Conservation (phyloP, 23 tunicate species). For the Botrylloides violaceus region DNA sequence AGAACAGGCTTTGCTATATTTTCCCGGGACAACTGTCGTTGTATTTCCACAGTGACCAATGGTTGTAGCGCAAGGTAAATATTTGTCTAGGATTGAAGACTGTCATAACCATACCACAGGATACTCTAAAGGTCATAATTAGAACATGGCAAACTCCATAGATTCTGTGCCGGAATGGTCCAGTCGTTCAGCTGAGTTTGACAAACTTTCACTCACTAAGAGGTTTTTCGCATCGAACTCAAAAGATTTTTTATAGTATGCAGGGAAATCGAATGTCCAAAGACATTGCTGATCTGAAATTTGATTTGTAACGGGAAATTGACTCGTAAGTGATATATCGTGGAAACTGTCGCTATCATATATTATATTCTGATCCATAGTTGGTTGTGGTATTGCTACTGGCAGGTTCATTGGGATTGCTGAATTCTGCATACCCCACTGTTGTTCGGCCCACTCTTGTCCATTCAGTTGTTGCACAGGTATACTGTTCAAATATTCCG, state of each 20-base stretch:
- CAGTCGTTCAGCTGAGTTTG: slow-evolving; percentile 21
- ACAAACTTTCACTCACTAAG: not conserved
- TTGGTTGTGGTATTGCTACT: not conserved
- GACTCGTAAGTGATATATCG: not conserved
- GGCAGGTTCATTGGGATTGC: not conserved
- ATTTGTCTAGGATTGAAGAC: no score
- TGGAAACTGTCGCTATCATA: not conserved
- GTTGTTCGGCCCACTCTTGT: not conserved
- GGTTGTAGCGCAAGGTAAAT: no score
- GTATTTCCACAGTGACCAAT: no score
- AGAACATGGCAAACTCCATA: slow-evolving; percentile 27
- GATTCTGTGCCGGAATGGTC: slow-evolving; percentile 13
- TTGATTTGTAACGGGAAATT: not conserved
- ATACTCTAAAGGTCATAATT: no score
- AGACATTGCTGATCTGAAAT: not conserved
- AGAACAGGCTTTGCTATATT: no score
- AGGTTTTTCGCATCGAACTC: not conserved
- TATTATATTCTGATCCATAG: not conserved
- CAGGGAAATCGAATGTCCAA: slow-evolving; percentile 15
- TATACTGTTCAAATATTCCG: not conserved
- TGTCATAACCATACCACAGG: no score
- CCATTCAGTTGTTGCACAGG: not conserved
- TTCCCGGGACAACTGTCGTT: no score
- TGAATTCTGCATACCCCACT: not conserved
- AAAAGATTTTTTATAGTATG: not conserved